Evolutionary conservation across 2,797 vertebrate species (phyloP), one percentile per base, ranked within the genome.

Genomic region (Macropus fuliginosus): DNA sequence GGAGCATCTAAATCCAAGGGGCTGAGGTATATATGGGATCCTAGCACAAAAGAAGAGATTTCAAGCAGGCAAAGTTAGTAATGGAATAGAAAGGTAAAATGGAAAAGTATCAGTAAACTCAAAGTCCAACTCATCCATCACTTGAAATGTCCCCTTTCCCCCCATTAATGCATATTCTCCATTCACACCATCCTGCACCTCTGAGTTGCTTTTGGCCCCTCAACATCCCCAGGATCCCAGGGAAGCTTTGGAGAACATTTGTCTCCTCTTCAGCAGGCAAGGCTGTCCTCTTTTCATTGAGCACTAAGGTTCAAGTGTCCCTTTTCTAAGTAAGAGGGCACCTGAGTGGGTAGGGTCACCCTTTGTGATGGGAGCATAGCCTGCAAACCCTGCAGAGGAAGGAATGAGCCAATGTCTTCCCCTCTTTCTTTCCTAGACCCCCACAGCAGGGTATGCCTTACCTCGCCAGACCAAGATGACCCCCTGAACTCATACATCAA

Each of bases 401-500:
- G 59, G 27, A 1, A 40, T 87, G 40, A 66, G 40, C 55, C 59
- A 90, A 92, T 66, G 56, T 31, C 89, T 92, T 95, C 66, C 24
- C 91, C 91, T 96, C 55, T 96, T 93, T 97, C 59, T 59, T 52
- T 52, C 98, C 95, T 98, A 99, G 99, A 99, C 98, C 99, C 99
- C 97, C 99, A 99, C 98, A 99, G 99, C 99, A 99, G 99, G 99
- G 99, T 99, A 98, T 99, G 99, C 98, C 98, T 99, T 98, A 99
- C 99, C 97, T 99, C 99, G 92, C 98, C 98, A 96, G 99, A 99
- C 95, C 99, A 99, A 92, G 99, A 99, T 0, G 99, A 99, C 97
- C 99, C 99, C 98, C 99, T 99, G 98, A 99, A 98, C 92, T 99
- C 99, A 96, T 99, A 99, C 98, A 99, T 99, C 98, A 99, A 99